Conservation (phyloP, 2,797 vertebrate species). For the Sarcophilus harrisii region DNA sequence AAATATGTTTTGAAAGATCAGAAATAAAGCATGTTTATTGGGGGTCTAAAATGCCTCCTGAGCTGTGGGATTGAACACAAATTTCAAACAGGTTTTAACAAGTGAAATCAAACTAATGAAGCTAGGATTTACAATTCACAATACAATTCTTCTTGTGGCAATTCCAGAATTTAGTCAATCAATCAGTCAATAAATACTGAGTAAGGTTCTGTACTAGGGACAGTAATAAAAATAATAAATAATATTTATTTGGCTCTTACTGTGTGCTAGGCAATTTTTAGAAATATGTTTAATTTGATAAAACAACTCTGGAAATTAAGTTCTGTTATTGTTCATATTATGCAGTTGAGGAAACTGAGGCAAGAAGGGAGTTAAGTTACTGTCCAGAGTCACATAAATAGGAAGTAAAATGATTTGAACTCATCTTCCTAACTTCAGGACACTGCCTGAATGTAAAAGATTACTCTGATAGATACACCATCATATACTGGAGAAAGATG, state of each 20-base stretch:
- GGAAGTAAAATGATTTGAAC: neutral
- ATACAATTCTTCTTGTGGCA: neutral
- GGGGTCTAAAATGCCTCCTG: neutral
- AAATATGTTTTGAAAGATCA: neutral
- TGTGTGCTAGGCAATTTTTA: neutral
- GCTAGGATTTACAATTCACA: neutral
- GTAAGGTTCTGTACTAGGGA: neutral
- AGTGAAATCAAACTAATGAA: neutral
- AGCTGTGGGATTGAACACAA: neutral
- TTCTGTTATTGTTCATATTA: neutral
- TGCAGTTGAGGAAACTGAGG: neutral
- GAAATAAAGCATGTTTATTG: too few species aligned
- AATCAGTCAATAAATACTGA: neutral
- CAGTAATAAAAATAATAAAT: neutral
- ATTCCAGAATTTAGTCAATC: neutral
- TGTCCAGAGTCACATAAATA: neutral
- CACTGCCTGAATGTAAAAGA: neutral
- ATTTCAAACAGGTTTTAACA: neutral
- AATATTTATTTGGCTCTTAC: neutral
- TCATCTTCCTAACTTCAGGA: neutral
- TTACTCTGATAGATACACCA: neutral
- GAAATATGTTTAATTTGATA: neutral
- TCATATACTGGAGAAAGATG: neutral
- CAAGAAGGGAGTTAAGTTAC: neutral
- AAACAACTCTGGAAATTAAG: neutral